These are phyloP conservation scores for Rhombomys opimus DNA, from an alignment of 2,113 vertebrate genomes.

Conservation along the genomic window DNA sequence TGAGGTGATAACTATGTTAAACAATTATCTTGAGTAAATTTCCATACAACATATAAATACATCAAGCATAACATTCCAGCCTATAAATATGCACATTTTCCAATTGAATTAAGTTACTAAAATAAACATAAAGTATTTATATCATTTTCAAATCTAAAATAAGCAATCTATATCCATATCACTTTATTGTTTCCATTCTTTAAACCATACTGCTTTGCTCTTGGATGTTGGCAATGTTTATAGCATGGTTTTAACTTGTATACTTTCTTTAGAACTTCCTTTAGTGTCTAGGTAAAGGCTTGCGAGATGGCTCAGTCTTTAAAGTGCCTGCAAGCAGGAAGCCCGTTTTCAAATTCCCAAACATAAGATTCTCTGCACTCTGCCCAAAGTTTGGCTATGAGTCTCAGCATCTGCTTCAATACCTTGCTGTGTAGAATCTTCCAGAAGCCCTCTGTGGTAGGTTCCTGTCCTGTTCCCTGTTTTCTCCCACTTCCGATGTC, in stretches of 20 bases:
- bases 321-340: background rate
- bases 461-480: too few species aligned
- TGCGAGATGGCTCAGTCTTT: background rate
- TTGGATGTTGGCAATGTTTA: background rate
- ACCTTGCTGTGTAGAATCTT: too few species aligned
- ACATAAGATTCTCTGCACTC: too few species aligned
- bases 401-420: too few species aligned
- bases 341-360: background rate
- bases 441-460: too few species aligned
- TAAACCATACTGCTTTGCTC: background rate
- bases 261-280: slow-evolving; percentile 1
- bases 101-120: background rate
- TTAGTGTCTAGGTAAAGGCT: background rate
- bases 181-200: slow-evolving; percentile 29
- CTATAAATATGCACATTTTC: background rate
- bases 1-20: background rate
- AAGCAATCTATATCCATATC: background rate
- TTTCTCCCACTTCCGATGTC: too few species aligned
- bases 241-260: background rate
- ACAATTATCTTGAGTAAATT: background rate
- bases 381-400: too few species aligned
- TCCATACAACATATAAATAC: background rate
- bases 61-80: background rate
- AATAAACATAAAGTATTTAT: background rate
- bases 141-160: slow-evolving; percentile 24